Evolutionary conservation across 2,888 invertebrate genomes (phyloP).

Genomic region (Caenorhabditis auriculariae): DNA sequence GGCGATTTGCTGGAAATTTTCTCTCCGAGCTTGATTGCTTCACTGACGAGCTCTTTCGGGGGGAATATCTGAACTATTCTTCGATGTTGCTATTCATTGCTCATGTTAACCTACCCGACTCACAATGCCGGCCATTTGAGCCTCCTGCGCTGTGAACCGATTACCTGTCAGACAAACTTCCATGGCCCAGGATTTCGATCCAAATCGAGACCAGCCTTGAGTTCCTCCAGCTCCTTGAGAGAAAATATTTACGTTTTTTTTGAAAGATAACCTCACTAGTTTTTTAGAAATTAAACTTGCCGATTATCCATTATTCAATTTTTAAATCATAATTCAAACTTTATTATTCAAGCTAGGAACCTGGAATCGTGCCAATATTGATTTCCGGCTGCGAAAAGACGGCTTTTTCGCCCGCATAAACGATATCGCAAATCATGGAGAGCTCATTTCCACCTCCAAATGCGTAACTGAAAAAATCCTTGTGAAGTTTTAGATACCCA

Average conservation of each 20-base stretch:
- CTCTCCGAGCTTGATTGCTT: too few relatives aligned
- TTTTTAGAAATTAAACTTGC: too few relatives aligned
- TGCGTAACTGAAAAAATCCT: background rate
- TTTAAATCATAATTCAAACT: too few relatives aligned
- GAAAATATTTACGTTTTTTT: too few relatives aligned
- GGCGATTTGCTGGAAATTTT: too few relatives aligned
- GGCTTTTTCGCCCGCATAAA: slow-evolving; percentile 92
- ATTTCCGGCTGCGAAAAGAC: slow-evolving; percentile 98
- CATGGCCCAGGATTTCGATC: slow-evolving; percentile 98
- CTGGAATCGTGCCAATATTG: slow-evolving; percentile 73
- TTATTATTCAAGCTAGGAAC: too few relatives aligned
- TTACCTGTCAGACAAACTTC: slow-evolving; percentile 92
- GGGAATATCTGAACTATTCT: too few relatives aligned
- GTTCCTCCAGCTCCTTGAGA: slow-evolving; percentile 95
- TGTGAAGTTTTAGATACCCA: slow-evolving; percentile 73
- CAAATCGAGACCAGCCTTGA: slow-evolving; percentile 79
- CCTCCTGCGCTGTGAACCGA: slow-evolving; percentile 84
- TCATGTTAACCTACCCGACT: slow-evolving; percentile 53
- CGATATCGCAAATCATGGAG: slow-evolving; percentile 96
- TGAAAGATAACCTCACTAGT: too few relatives aligned
- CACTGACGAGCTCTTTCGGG: too few relatives aligned
- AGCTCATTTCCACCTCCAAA: slow-evolving; percentile 93
- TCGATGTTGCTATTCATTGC: too few relatives aligned
- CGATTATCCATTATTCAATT: too few relatives aligned
- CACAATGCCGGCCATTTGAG: slow-evolving; percentile 72